phyloP scores from a whole-genome alignment of 30 jellyfish, hydroid and myxozoan genomes.

The Aurelia aurita region DNA sequence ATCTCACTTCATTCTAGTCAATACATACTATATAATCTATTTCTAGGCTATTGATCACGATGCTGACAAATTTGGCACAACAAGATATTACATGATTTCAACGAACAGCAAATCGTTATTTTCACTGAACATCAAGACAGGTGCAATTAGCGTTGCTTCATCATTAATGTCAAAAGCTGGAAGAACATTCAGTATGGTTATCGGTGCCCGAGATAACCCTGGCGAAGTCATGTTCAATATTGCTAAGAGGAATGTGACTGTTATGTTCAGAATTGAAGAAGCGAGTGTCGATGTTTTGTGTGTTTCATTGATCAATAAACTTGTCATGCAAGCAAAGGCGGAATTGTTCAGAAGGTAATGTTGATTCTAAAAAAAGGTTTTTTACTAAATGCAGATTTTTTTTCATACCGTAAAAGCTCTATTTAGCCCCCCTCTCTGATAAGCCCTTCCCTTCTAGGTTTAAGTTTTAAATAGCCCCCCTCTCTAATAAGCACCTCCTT shows the following conservation, averaged over 20 bases:
- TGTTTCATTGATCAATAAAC: constrained; percentile 18
- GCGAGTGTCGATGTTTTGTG: constrained; percentile 68
- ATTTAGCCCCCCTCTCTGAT: too few species aligned
- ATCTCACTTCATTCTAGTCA: too few species aligned
- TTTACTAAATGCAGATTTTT: too few species aligned
- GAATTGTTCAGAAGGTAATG: constrained; percentile 48
- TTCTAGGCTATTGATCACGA: constrained; percentile 62
- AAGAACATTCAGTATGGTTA: constrained; percentile 42
- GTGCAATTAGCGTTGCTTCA: constrained; percentile 56
- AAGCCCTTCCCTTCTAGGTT: too few species aligned
- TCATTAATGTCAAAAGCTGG: constrained; percentile 69
- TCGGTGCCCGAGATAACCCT: constrained; percentile 70
- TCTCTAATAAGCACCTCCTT: too few species aligned
- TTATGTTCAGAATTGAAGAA: constrained; percentile 38
- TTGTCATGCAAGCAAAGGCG: constrained; percentile 19
- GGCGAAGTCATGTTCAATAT: constrained; percentile 30
- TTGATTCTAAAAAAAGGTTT: too few species aligned
- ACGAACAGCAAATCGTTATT: constrained; percentile 49
- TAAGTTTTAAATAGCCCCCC: too few species aligned
- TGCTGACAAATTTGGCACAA: constrained; percentile 55
- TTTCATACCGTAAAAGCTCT: too few species aligned
- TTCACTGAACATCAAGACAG: constrained; percentile 43
- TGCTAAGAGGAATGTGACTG: constrained; percentile 48
- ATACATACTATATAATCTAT: too few species aligned
- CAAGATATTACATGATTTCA: constrained; percentile 42